Conservation (phyloP, 1,140 invertebrate species). For the Drosophila nannoptera region DNA sequence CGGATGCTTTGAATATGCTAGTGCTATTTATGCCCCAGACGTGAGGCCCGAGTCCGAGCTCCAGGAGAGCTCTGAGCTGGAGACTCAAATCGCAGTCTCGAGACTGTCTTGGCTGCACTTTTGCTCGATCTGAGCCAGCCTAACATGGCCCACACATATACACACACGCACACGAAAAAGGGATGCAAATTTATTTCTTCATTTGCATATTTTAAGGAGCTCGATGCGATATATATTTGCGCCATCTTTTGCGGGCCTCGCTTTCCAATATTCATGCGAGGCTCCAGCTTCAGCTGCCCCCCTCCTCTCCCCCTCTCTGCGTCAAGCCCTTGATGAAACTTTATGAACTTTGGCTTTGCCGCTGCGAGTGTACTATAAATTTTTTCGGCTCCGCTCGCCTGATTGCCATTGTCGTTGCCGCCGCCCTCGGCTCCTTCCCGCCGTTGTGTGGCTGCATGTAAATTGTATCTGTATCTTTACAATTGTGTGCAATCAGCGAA, state of each 20-base stretch:
- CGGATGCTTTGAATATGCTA: slow-evolving; percentile 74
- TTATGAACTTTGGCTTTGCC: slow-evolving; percentile 73
- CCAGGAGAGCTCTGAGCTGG: slow-evolving; percentile 7
- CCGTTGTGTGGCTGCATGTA: slow-evolving; percentile 47
- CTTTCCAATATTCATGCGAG: slow-evolving; percentile 62
- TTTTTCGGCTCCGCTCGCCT: slow-evolving; percentile 50
- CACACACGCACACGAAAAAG: slow-evolving; percentile 44
- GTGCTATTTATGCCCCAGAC: slow-evolving; percentile 75
- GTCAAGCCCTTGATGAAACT: slow-evolving; percentile 60
- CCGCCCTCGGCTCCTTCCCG: slow-evolving; percentile 8
- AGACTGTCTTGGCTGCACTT: slow-evolving; percentile 59
- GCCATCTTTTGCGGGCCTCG: slow-evolving; percentile 52
- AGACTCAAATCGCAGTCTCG: not conserved
- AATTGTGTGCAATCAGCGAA: slow-evolving; percentile 74
- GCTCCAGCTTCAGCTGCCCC: slow-evolving; percentile 25
- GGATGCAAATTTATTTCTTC: slow-evolving; percentile 79
- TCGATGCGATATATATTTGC: slow-evolving; percentile 67
- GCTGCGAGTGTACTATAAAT: slow-evolving; percentile 68
- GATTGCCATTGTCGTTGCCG: slow-evolving; percentile 61
- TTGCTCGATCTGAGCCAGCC: slow-evolving; percentile 12
- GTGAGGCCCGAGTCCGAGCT: slow-evolving; percentile 43
- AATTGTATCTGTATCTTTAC: slow-evolving; percentile 66
- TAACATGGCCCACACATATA: slow-evolving; percentile 26
- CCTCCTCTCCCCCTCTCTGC: slow-evolving; percentile 1
- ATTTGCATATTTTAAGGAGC: slow-evolving; percentile 79